Percentiles rank a stretch among this genome's conserved stretches.
phyloP scores from a whole-genome alignment of 2,113 vertebrate genomes.

The Lonchura striata region DNA sequence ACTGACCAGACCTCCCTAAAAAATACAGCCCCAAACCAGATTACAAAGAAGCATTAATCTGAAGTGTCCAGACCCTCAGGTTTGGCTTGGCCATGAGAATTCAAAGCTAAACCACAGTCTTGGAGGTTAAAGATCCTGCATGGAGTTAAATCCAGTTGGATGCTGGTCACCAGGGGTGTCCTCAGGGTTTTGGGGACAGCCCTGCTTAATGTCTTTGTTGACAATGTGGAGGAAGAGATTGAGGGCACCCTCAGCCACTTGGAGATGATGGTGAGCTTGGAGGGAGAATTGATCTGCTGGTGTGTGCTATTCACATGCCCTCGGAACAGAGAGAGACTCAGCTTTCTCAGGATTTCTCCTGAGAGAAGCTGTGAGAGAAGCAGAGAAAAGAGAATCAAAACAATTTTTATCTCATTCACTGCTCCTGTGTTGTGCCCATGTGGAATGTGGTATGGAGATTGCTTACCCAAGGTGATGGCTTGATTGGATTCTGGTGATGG shows the following conservation, averaged over 20 bases:
- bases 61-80: not conserved
- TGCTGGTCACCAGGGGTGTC: not conserved
- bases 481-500: too few relatives aligned
- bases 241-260: not conserved
- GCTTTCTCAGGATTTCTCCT: too few relatives aligned
- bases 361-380: too few relatives aligned
- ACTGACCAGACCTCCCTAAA: not conserved
- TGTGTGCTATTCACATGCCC: too few relatives aligned
- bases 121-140: not conserved
- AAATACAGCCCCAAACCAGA: not conserved
- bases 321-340: too few relatives aligned
- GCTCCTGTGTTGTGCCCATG: too few relatives aligned
- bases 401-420: too few relatives aligned
- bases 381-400: too few relatives aligned
- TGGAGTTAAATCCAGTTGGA: not conserved
- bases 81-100: not conserved
- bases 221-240: rapidly evolving
- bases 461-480: too few relatives aligned
- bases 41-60: not conserved
- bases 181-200: not conserved
- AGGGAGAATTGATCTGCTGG: not conserved
- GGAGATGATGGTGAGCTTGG: not conserved
- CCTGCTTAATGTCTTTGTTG: not conserved
- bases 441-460: too few relatives aligned
- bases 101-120: not conserved